Percentiles rank a stretch among this genome's conserved stretches.
These are phyloP conservation scores for Ispidina lecontei DNA, from an alignment of 2,797 vertebrate genomes.

Conservation along the genomic window DNA sequence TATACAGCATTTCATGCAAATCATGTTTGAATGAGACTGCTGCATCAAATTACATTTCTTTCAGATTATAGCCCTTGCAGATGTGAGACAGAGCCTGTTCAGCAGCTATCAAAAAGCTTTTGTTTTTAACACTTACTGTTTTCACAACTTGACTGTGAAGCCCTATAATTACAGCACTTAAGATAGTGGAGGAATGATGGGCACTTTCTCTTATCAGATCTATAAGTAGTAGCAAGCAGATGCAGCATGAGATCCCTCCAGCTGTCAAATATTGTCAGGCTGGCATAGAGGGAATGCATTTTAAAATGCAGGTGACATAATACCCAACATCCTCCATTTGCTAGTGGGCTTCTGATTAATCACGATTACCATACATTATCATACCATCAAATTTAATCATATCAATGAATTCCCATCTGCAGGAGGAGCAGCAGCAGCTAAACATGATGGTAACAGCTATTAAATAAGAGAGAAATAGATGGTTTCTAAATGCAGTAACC, in stretches of 20 bases:
- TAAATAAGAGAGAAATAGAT: constrained; percentile 56
- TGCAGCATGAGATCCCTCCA: constrained; percentile 78
- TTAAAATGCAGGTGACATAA: constrained; percentile 95
- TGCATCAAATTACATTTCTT: constrained; percentile 84
- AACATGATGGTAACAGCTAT: constrained; percentile 71
- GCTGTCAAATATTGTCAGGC: constrained; percentile 86
- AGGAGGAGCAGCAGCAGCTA: constrained; percentile 71
- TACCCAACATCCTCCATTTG: constrained; percentile 88
- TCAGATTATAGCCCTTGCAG: constrained; percentile 75
- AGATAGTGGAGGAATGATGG: constrained; percentile 68
- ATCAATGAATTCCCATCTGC: constrained; percentile 86
- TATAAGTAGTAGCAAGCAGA: constrained; percentile 72
- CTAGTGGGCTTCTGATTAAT: constrained; percentile 91
- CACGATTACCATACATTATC: constrained; percentile 98
- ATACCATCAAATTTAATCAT: constrained; percentile 96
- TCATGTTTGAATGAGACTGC: constrained; percentile 81
- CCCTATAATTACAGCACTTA: constrained; percentile 76
- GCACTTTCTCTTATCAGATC: constrained; percentile 75
- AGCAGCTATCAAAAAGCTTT: constrained; percentile 57
- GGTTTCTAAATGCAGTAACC: constrained; percentile 43
- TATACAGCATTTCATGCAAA: constrained; percentile 89
- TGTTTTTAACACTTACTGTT: constrained; percentile 63
- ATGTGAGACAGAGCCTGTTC: constrained; percentile 72
- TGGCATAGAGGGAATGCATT: constrained; percentile 82
- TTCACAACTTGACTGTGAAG: constrained; percentile 68